Conservation (phyloP, 2,888 invertebrate genomes). For the Pristionchus maxplancki region DNA sequence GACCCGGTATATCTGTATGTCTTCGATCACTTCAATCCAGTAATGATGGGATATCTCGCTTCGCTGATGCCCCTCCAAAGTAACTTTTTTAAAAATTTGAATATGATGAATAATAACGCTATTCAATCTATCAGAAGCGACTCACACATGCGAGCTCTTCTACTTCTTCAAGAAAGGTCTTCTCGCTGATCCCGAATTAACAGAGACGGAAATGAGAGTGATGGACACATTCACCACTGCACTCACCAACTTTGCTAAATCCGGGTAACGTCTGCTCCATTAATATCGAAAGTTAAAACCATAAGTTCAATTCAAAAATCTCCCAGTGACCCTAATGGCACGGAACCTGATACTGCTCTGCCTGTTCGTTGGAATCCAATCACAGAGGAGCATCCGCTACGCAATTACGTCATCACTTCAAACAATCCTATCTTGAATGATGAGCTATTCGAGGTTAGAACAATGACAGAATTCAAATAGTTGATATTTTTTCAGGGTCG, state of each 20-base stretch:
- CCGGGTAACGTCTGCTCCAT: background rate
- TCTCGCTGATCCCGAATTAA: background rate
- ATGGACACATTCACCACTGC: background rate
- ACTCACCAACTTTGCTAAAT: background rate
- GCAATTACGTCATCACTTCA: too few species aligned
- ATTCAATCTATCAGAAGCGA: background rate
- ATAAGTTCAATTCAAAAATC: too few species aligned
- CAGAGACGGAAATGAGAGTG: background rate
- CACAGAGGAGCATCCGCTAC: too few species aligned
- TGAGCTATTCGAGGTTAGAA: too few species aligned
- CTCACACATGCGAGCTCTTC: background rate
- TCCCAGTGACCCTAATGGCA: too few species aligned
- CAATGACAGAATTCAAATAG: too few species aligned
- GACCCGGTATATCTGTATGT: background rate
- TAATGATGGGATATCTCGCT: background rate
- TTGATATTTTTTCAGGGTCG: too few species aligned
- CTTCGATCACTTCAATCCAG: background rate
- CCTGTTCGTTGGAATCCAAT: too few species aligned
- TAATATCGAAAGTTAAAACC: too few species aligned
- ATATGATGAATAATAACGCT: background rate
- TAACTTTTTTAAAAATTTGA: background rate
- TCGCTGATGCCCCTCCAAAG: background rate
- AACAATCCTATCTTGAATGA: too few species aligned
- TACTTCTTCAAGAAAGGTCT: constrained; percentile 3
- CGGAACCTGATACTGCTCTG: too few species aligned